A percentile compares a stretch with the other conserved stretches of the same genome.
Evolutionary conservation across 2,888 invertebrate species (phyloP).

Genomic region (Drosophila neonasuta): DNA sequence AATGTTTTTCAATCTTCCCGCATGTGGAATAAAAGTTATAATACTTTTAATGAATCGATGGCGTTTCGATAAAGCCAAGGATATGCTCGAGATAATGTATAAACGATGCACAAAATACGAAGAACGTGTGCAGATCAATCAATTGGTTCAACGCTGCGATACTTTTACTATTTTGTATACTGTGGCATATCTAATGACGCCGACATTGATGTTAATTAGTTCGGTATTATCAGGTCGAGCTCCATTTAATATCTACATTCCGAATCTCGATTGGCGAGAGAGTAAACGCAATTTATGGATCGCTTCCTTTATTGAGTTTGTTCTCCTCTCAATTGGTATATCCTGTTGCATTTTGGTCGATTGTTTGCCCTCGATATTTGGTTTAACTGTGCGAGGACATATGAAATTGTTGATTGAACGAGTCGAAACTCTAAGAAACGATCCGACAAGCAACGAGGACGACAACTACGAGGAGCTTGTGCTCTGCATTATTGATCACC

Average conservation of each 20-base stretch:
- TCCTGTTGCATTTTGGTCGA: slow-evolving; percentile 16
- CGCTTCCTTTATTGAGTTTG: slow-evolving; percentile 19
- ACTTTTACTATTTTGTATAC: slow-evolving; percentile 10
- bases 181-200: slow-evolving; percentile 18
- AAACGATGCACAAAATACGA: not conserved
- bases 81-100: slow-evolving; percentile 24
- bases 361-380: slow-evolving; percentile 29
- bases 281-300: slow-evolving; percentile 20
- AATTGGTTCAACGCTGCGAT: slow-evolving; percentile 22
- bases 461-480: slow-evolving; percentile 35
- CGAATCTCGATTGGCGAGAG: slow-evolving; percentile 32
- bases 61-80: slow-evolving; percentile 29
- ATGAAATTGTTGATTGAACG: slow-evolving; percentile 27
- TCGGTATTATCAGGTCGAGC: slow-evolving; percentile 15
- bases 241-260: slow-evolving; percentile 36
- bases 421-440: slow-evolving; percentile 10
- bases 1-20: slow-evolving; percentile 33
- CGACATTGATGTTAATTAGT: slow-evolving; percentile 6
- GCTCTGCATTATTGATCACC: slow-evolving; percentile 41
- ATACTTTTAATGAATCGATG: slow-evolving; percentile 20
- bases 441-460: not conserved
- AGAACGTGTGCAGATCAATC: slow-evolving; percentile 16
- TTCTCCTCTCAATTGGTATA: not conserved
- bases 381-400: slow-evolving; percentile 30
- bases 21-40: slow-evolving; percentile 19